A percentile compares a stretch with the other conserved stretches of the same genome.
Evolutionary conservation across 2,797 vertebrate species (phyloP).

Genomic region (Sebastes steindachneri): DNA sequence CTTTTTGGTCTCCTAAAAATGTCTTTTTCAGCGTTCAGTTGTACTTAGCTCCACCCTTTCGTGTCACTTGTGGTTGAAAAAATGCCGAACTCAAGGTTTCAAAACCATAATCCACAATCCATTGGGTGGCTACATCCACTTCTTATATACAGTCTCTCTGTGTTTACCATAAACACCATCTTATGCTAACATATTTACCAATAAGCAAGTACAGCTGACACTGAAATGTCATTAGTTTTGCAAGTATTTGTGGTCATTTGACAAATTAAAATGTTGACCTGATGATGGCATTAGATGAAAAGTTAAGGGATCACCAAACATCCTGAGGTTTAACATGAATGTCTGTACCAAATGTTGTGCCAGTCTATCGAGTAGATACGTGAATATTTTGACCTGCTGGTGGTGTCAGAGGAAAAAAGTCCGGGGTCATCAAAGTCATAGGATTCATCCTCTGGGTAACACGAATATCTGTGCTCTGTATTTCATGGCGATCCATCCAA

Average conservation of each 20-base stretch:
- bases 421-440: background rate
- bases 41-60: no score
- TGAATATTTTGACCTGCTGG: background rate
- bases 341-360: background rate
- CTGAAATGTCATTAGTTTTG: background rate
- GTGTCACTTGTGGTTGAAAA: no score
- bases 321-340: background rate
- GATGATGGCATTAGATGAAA: background rate
- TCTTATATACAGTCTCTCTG: no score
- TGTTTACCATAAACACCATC: background rate
- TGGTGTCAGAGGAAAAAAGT: background rate
- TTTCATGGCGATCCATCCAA: background rate
- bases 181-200: background rate
- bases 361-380: accelerated
- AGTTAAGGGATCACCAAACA: background rate
- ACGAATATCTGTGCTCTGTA: background rate
- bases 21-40: no score
- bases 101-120: no score
- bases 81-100: no score
- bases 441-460: background rate
- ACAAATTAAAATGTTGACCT: background rate
- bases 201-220: background rate
- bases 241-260: background rate
- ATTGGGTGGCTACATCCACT: no score
- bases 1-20: no score